phyloP scores from a whole-genome alignment of 2,113 vertebrate genomes.

The Gracilinanus agilis region DNA sequence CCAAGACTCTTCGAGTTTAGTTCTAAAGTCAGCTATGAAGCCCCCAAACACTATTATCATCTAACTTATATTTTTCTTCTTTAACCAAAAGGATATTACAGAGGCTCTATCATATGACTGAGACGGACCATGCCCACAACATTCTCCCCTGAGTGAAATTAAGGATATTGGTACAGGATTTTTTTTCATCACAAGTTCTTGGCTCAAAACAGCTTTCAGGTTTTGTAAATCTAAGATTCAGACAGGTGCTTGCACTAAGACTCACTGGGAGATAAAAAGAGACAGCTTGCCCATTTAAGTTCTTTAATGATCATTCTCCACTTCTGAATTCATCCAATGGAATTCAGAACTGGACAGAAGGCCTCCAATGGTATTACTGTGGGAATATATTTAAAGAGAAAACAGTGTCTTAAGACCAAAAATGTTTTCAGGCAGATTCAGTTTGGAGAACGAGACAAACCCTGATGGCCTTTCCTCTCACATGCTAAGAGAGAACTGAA shows the following conservation, averaged over 20 bases:
- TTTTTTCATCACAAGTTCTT: background rate
- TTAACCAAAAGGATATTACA: background rate
- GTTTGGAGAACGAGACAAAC: background rate
- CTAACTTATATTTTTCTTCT: background rate
- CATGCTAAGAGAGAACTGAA: background rate
- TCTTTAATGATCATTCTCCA: background rate
- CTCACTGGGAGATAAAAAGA: background rate
- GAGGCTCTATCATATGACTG: background rate
- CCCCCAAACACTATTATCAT: background rate
- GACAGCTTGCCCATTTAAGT: background rate
- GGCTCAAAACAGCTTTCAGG: background rate
- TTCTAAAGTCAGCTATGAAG: background rate
- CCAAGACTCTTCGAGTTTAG: background rate
- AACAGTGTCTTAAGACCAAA: background rate
- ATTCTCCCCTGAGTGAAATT: background rate
- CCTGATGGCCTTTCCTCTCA: background rate
- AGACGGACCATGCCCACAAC: background rate
- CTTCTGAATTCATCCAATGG: background rate
- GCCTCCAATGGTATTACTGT: background rate
- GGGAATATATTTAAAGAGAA: background rate
- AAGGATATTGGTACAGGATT: background rate
- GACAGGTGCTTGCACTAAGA: background rate
- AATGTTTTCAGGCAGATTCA: background rate
- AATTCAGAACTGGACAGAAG: conserved; percentile 9
- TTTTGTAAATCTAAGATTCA: background rate